Evolutionary conservation across 2,888 invertebrate species (phyloP).

Genomic region (Hyppa rectilinea): DNA sequence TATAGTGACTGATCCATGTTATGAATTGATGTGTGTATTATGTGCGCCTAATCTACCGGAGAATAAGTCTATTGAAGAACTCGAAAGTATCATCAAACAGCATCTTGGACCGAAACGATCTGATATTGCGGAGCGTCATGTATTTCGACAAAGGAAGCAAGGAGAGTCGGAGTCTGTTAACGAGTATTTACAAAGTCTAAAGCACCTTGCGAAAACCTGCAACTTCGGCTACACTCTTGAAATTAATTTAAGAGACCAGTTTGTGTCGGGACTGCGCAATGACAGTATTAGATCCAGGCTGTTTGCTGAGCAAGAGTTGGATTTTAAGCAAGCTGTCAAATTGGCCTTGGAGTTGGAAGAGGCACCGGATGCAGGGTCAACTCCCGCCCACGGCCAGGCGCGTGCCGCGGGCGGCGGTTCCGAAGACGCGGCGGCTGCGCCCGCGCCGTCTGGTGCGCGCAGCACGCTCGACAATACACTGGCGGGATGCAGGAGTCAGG

Average conservation of each 20-base stretch:
- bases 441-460: neutral
- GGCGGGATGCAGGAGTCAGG: neutral
- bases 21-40: neutral
- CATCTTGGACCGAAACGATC: neutral
- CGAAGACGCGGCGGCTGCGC: neutral
- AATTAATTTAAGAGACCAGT: slow-evolving; percentile 9
- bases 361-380: neutral
- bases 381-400: neutral
- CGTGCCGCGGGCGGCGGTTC: neutral
- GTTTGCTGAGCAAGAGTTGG: neutral
- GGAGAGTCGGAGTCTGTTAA: neutral
- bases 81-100: neutral
- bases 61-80: neutral
- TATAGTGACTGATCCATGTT: neutral
- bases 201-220: slow-evolving; percentile 1
- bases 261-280: neutral
- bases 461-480: neutral
- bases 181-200: slow-evolving; percentile 5
- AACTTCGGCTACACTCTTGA: slow-evolving; percentile 2
- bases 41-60: neutral
- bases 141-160: slow-evolving; percentile 6
- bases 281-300: slow-evolving; percentile 9
- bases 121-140: neutral
- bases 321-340: slow-evolving; percentile 1
- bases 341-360: neutral